Evolutionary conservation across 2,888 invertebrate species (phyloP), one percentile per base, ranked within the genome.

Genomic region (Drosophila mayaguana): DNA sequence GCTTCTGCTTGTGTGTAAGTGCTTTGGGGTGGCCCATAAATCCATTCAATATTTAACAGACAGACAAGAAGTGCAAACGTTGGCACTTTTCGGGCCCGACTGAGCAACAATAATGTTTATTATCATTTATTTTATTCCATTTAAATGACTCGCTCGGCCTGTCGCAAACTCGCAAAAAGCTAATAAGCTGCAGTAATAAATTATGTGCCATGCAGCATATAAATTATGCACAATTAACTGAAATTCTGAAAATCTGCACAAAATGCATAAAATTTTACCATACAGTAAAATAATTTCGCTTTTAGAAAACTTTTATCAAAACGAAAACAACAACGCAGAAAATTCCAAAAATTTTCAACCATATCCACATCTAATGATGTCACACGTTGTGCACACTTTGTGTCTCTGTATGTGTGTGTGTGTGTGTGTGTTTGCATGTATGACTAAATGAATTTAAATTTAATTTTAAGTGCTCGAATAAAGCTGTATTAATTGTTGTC

Each of bases 181-280:
- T 87, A 87, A 89, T 87, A 87, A 89, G 88, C 90, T 89, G 90
- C 87, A 87, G 87, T 88, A 83, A 89, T 87, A 87, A 87, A 87
- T 87, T 89, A 87, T 88, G 74, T 86, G 83, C 80, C 83, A 83
- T 89, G 84, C 80, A 88, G 75, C 87, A 88, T 67, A 87, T 89
- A 87, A 87, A 87, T 87, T 83, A 83, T 89, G 50, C 76, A 63
- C 90, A 87, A 87, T 87, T 87, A 87, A 87, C 87, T 86, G 70
- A 75, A 83, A 65, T 75, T 84, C 68, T 81, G 87, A 28, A 50
- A 50, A 28, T 84, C 68, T 83, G 89, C 90, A 83, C 78, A 78
- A 77, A 72, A 75, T 88, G 87, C 90, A 89, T 51, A 89, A 88
- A 77, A 81, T 74, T 74, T 65, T 59, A 34, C 77, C 77, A 81